A percentile compares a stretch with the other conserved stretches of the same genome.
Evolutionary conservation across 53 echinoderm and acorn worm species (phyloP).

Genomic region (Apostichopus leukothele): DNA sequence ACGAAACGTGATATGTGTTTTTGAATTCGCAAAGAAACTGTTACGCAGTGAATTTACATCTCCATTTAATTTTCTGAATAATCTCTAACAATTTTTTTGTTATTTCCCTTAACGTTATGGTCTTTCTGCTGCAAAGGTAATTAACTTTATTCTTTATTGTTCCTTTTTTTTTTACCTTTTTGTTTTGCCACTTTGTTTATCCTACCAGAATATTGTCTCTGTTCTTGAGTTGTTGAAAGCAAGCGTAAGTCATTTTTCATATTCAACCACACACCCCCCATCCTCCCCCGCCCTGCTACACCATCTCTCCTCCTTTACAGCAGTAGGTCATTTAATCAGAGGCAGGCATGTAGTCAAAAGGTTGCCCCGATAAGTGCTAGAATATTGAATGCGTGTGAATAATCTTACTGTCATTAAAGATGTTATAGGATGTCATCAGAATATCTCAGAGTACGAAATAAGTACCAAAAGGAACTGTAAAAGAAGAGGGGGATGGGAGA

Average conservation of each 20-base stretch:
- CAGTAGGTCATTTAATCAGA: too few species aligned
- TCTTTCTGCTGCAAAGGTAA: background rate
- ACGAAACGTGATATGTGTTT: too few species aligned
- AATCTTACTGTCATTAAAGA: too few species aligned
- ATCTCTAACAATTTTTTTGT: background rate
- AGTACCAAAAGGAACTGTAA: too few species aligned
- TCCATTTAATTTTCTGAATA: background rate
- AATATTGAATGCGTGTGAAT: too few species aligned
- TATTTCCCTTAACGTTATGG: background rate
- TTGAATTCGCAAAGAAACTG: too few species aligned
- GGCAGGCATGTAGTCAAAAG: background rate
- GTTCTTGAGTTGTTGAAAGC: constrained; percentile 15
- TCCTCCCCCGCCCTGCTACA: background rate
- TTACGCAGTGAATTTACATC: too few species aligned
- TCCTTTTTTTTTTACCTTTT: background rate
- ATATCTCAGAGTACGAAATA: too few species aligned
- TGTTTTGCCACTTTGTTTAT: background rate
- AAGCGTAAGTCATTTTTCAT: constrained; percentile 1
- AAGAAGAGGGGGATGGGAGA: too few species aligned
- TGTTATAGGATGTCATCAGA: too few species aligned
- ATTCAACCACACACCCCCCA: background rate
- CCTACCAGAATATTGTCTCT: background rate
- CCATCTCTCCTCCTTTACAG: too few species aligned
- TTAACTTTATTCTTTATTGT: constrained; percentile 13
- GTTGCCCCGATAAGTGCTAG: too few species aligned